phyloP scores from a whole-genome alignment of 2,113 vertebrate genomes.

The Psittacara wagleri region DNA sequence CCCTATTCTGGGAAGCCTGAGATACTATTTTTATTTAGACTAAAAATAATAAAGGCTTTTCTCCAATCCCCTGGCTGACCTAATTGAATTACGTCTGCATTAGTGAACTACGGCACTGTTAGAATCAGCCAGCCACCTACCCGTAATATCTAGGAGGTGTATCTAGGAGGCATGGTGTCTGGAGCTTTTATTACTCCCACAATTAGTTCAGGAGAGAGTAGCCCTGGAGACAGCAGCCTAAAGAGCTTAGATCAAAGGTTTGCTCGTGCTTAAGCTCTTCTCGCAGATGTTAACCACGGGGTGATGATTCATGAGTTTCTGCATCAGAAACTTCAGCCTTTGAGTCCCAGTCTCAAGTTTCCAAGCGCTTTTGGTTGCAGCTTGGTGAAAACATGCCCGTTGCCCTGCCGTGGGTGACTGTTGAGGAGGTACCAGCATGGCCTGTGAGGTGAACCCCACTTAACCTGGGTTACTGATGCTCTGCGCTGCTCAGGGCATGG shows the following conservation, averaged over 20 bases:
- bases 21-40: slow-evolving; percentile 47
- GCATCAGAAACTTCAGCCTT: not conserved
- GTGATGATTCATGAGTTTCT: not conserved
- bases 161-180: not conserved
- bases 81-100: slow-evolving; percentile 18
- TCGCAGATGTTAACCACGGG: not conserved
- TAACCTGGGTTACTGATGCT: not conserved
- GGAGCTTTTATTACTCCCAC: not conserved
- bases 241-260: not conserved
- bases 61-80: not conserved
- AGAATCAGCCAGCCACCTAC: not conserved
- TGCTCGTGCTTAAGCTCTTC: not conserved
- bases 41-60: slow-evolving; percentile 56
- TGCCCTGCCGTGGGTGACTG: rapidly evolving
- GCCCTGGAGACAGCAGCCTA: not conserved
- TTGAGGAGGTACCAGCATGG: not conserved
- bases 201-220: not conserved
- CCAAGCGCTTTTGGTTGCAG: not conserved
- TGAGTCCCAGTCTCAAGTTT: not conserved
- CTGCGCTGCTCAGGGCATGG: not conserved
- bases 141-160: not conserved
- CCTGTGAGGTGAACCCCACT: not conserved
- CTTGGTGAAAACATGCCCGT: not conserved
- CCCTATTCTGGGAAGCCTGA: slow-evolving; percentile 15
- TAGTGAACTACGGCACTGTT: slow-evolving; percentile 16